These are phyloP conservation scores for Mactromeris polynyma DNA, from an alignment of 2,888 invertebrate species.

Conservation along the genomic window DNA sequence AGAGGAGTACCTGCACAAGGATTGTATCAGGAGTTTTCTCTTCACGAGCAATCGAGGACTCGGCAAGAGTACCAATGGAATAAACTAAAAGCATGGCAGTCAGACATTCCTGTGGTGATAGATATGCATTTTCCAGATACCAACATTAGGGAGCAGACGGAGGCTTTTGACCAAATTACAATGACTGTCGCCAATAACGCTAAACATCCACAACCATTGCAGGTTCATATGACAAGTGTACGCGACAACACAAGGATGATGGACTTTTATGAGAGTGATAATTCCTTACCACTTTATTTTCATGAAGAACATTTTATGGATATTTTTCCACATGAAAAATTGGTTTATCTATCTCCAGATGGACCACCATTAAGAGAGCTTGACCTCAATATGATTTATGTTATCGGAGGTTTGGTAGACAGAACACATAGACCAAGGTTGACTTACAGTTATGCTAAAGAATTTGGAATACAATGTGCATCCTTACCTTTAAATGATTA, in stretches of 20 bases:
- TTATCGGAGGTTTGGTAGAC: neutral
- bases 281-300: neutral
- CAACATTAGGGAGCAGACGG: neutral
- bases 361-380: neutral
- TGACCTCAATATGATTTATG: neutral
- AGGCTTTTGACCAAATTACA: neutral
- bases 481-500: neutral
- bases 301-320: constrained; percentile 26
- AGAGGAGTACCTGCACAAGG: neutral
- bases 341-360: constrained; percentile 24
- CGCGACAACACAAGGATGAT: neutral
- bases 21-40: neutral
- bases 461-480: constrained; percentile 3
- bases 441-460: neutral
- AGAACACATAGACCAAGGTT: neutral
- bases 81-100: neutral
- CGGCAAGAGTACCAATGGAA: neutral
- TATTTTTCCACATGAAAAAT: constrained; percentile 15
- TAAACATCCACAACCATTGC: neutral
- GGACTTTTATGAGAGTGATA: neutral
- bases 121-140: neutral
- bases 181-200: neutral
- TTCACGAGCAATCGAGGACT: neutral
- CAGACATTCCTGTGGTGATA: constrained; percentile 3
- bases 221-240: constrained; percentile 30